phyloP scores from a whole-genome alignment of 1,140 invertebrate genomes.

The Choristoneura fumiferana region DNA sequence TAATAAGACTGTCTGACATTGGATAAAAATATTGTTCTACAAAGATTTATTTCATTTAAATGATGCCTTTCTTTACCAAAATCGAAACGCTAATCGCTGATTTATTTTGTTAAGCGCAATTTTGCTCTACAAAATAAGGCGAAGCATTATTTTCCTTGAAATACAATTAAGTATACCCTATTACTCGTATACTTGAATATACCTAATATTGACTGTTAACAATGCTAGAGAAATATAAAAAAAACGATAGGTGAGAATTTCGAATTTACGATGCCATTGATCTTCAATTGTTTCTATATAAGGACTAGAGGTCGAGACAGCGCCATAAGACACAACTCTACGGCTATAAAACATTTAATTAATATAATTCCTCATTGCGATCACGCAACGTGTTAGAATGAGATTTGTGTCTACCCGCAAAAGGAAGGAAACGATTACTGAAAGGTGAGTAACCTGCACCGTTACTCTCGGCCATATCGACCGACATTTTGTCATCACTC shows the following conservation, averaged over 20 bases:
- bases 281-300: conserved; percentile 24
- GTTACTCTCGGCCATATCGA: conserved; percentile 45
- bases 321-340: neutral
- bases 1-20: too few species aligned
- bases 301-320: neutral
- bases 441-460: conserved; percentile 68
- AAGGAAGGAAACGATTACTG: conserved; percentile 71
- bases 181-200: too few species aligned
- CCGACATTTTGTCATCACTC: conserved; percentile 27
- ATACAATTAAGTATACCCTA: too few species aligned
- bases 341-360: conserved; percentile 2
- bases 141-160: too few species aligned
- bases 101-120: too few species aligned
- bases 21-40: too few species aligned
- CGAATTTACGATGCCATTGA: conserved; percentile 45
- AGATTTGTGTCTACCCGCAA: conserved; percentile 61
- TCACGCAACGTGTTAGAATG: conserved; percentile 38
- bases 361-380: conserved; percentile 38
- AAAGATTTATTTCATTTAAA: too few species aligned
- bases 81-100: too few species aligned
- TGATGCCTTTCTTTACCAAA: too few species aligned
- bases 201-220: neutral
- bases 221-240: too few species aligned
- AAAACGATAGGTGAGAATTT: neutral
- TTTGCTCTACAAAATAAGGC: too few species aligned